Evolutionary conservation across 2,113 vertebrate genomes (phyloP).

Genomic region (Megaceryle maxima): DNA sequence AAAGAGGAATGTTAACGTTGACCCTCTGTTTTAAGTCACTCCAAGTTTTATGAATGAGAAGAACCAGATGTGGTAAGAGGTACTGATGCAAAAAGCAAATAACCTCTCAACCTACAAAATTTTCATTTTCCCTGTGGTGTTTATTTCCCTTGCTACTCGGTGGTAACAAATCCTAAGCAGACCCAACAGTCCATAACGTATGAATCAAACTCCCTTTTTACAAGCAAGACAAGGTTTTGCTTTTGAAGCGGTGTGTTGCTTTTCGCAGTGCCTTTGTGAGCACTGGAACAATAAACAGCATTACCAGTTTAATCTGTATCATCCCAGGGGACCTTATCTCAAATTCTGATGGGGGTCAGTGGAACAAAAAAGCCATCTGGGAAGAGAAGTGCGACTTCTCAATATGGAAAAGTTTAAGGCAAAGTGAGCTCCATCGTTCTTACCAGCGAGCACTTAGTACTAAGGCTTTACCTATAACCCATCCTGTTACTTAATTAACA

Average conservation of each 20-base stretch:
- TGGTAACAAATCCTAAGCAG: background rate
- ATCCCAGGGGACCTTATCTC: conserved; percentile 35
- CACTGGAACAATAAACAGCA: conserved; percentile 21
- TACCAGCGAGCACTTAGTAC: background rate
- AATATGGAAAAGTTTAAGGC: conserved; percentile 12
- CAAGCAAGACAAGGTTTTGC: background rate
- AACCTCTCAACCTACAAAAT: background rate
- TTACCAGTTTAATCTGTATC: conserved; percentile 26
- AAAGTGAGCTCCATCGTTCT: background rate
- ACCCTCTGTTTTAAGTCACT: background rate
- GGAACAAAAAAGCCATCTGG: conserved; percentile 59
- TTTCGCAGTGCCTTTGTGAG: conserved; percentile 13
- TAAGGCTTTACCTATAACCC: background rate
- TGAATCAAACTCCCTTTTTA: background rate
- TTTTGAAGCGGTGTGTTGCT: background rate
- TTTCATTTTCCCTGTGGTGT: background rate
- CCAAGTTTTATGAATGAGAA: background rate
- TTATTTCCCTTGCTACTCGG: background rate
- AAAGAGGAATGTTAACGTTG: background rate
- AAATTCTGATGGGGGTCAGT: conserved; percentile 37
- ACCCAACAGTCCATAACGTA: background rate
- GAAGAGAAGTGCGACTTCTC: conserved; percentile 2
- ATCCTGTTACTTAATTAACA: background rate
- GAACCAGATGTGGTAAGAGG: background rate
- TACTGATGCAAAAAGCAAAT: background rate